phyloP scores from a whole-genome alignment of 2,888 invertebrate species.

The Hipparchia semele region DNA sequence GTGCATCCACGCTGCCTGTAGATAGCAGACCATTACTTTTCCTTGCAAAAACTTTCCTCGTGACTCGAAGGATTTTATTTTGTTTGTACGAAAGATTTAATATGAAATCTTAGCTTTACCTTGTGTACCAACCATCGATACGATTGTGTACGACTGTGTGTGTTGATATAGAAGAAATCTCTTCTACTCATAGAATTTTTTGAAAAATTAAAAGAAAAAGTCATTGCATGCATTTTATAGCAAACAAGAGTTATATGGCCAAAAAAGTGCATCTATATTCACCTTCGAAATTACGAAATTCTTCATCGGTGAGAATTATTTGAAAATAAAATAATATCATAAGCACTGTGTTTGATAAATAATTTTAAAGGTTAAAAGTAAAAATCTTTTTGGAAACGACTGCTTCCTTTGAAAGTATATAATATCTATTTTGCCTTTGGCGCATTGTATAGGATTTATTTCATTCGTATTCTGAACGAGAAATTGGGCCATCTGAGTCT shows the following conservation, averaged over 20 bases:
- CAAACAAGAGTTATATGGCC: no score
- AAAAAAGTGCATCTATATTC: no score
- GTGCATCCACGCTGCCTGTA: background rate
- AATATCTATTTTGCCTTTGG: background rate
- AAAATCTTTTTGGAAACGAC: constrained; percentile 1
- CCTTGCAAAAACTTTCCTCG: background rate
- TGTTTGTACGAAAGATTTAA: background rate
- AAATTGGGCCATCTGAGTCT: constrained; percentile 58
- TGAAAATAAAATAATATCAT: background rate
- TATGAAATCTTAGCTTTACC: no score
- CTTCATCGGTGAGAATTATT: background rate
- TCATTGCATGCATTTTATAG: no score
- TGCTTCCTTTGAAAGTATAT: constrained; percentile 33
- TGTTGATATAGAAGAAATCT: no score
- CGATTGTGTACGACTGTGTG: no score
- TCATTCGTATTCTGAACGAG: constrained; percentile 59
- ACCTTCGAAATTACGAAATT: no score
- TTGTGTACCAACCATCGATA: no score
- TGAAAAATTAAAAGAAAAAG: no score
- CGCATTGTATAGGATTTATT: constrained; percentile 55
- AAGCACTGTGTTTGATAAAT: no score
- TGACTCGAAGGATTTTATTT: background rate
- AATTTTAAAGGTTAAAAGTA: background rate
- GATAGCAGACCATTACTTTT: background rate
- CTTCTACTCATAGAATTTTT: no score